Conservation (phyloP, 2,888 invertebrate species). For the Lucinisca nassula region DNA sequence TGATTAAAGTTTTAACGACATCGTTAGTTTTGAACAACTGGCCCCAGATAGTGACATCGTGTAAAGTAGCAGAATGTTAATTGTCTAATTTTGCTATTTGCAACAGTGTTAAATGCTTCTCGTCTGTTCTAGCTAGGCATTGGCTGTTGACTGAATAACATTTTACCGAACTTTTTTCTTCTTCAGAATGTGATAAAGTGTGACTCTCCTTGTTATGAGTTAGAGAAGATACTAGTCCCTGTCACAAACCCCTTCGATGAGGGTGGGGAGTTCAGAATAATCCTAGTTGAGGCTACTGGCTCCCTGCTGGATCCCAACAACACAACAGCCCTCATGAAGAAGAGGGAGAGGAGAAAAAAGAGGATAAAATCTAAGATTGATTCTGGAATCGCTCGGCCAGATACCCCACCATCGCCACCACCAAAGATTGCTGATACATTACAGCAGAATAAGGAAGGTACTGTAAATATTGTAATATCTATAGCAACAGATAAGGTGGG, state of each 20-base stretch:
- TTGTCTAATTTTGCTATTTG: too few relatives aligned
- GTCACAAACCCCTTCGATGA: conserved; percentile 86
- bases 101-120: too few relatives aligned
- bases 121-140: too few relatives aligned
- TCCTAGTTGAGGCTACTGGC: conserved; percentile 83
- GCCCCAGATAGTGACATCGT: too few relatives aligned
- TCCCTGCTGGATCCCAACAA: conserved; percentile 74
- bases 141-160: too few relatives aligned
- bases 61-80: too few relatives aligned
- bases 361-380: conserved; percentile 81
- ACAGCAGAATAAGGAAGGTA: conserved; percentile 70
- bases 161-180: too few relatives aligned
- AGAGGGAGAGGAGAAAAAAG: conserved; percentile 76
- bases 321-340: conserved; percentile 69
- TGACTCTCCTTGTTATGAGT: conserved; percentile 86
- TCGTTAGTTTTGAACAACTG: too few relatives aligned
- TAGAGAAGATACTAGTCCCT: conserved; percentile 81
- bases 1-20: too few relatives aligned
- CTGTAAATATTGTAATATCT: too few relatives aligned
- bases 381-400: conserved; percentile 79
- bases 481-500: too few relatives aligned
- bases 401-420: conserved; percentile 78
- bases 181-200: conserved; percentile 83
- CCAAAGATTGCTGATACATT: conserved; percentile 64
- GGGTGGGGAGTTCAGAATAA: conserved; percentile 84